Percentiles rank a stretch among this genome's conserved stretches.
Evolutionary conservation across 2,113 vertebrate genomes (phyloP).

Genomic region (Microcebus tavaratra): DNA sequence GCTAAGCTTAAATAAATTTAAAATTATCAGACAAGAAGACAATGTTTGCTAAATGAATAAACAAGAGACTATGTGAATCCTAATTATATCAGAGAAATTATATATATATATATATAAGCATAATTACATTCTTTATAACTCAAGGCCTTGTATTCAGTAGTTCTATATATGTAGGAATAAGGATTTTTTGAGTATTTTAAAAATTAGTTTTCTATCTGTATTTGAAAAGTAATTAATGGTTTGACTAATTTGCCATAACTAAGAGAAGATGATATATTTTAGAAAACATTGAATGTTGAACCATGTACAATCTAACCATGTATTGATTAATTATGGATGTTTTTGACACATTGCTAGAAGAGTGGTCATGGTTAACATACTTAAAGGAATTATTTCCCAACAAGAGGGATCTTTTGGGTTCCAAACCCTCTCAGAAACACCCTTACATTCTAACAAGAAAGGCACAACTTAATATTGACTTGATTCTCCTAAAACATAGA

Average conservation of each 20-base stretch:
- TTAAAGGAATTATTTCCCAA: constrained; percentile 31
- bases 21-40: constrained; percentile 11
- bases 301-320: constrained; percentile 1
- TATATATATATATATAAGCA: neutral
- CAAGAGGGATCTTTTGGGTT: neutral
- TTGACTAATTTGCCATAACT: constrained; percentile 47
- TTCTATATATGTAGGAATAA: neutral
- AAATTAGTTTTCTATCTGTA: constrained; percentile 41
- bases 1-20: neutral
- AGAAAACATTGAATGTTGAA: neutral
- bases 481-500: neutral
- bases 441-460: neutral
- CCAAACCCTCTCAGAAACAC: neutral
- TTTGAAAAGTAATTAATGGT: constrained; percentile 42
- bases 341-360: neutral
- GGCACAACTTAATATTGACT: neutral
- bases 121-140: neutral
- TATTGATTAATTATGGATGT: constrained; percentile 2
- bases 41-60: constrained; percentile 30
- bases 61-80: constrained; percentile 19
- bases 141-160: neutral
- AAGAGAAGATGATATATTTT: constrained; percentile 38
- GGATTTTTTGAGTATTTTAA: constrained; percentile 25
- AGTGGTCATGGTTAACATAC: neutral
- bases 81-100: neutral